Percentiles rank a stretch among this genome's conserved stretches.
phyloP scores from a whole-genome alignment of 2,113 vertebrate genomes.

The Thryonomys swinderianus region DNA sequence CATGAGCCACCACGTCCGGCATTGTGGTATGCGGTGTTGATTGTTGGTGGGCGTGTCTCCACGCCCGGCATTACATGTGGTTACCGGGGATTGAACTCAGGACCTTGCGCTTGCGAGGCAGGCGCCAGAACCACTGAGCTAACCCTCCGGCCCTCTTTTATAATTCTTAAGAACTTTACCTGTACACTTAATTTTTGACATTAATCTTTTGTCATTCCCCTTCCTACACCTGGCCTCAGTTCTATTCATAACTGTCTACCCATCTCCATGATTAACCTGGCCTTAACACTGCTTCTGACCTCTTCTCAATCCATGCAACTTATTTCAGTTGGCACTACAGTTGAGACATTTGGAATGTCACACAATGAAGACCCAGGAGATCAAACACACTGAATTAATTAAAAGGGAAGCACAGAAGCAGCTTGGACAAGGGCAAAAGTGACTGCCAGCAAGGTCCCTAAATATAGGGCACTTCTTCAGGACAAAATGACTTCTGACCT shows the following conservation, averaged over 20 bases:
- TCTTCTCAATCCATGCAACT: slow-evolving; percentile 36
- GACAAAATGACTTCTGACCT: neutral
- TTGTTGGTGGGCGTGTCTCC: no score
- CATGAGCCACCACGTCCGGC: no score
- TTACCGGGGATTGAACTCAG: no score
- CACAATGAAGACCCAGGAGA: slow-evolving; percentile 22
- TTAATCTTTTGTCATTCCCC: neutral
- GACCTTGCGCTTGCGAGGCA: no score
- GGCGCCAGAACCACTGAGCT: no score
- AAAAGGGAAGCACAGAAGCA: neutral
- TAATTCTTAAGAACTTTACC: neutral
- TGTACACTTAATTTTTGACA: slow-evolving; percentile 2
- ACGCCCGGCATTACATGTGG: no score
- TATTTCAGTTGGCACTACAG: slow-evolving; percentile 55
- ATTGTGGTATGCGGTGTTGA: no score
- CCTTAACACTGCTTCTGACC: slow-evolving; percentile 36
- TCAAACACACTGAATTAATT: slow-evolving; percentile 13
- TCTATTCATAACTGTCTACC: slow-evolving; percentile 36
- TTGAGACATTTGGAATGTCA: slow-evolving; percentile 3
- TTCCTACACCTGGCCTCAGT: neutral
- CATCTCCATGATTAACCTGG: slow-evolving; percentile 40
- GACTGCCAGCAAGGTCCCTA: neutral
- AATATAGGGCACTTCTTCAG: neutral
- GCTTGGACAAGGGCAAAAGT: neutral
- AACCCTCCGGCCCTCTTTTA: no score